phyloP scores from a whole-genome alignment of 2,888 invertebrate genomes.

The Halocaridina rubra region DNA sequence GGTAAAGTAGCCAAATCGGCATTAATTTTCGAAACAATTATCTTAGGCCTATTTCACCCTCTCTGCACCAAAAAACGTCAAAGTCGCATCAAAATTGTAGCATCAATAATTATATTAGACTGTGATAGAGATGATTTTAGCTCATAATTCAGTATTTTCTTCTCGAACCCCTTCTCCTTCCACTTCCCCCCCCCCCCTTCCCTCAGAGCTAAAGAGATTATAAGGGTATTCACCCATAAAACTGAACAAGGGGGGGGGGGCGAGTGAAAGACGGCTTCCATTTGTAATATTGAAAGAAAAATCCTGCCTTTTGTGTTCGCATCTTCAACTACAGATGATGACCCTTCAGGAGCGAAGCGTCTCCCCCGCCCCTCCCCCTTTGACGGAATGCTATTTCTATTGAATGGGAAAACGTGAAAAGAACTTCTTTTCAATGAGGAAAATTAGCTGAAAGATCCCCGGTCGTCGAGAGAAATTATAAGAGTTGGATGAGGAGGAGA shows the following conservation, averaged over 20 bases:
- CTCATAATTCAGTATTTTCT: no score
- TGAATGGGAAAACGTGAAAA: conserved; percentile 48
- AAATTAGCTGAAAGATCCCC: conserved; percentile 46
- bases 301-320: conserved; percentile 30
- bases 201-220: conserved; percentile 31
- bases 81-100: no score
- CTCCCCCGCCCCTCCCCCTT: conserved; percentile 21
- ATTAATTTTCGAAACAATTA: no score
- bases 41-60: no score
- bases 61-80: no score
- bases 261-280: conserved; percentile 30
- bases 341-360: conserved; percentile 21
- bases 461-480: conserved; percentile 9
- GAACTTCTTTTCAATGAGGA: conserved; percentile 21
- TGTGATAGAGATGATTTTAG: no score
- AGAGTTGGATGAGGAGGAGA: background rate
- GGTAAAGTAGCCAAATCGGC: no score
- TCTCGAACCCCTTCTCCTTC: background rate
- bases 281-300: conserved; percentile 54
- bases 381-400: conserved; percentile 48
- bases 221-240: conserved; percentile 45
- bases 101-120: no score
- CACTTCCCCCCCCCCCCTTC: background rate
- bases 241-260: conserved; percentile 17
- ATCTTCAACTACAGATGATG: conserved; percentile 35